Conservation (phyloP, 2,888 invertebrate genomes). For the Hartigia nigra region DNA sequence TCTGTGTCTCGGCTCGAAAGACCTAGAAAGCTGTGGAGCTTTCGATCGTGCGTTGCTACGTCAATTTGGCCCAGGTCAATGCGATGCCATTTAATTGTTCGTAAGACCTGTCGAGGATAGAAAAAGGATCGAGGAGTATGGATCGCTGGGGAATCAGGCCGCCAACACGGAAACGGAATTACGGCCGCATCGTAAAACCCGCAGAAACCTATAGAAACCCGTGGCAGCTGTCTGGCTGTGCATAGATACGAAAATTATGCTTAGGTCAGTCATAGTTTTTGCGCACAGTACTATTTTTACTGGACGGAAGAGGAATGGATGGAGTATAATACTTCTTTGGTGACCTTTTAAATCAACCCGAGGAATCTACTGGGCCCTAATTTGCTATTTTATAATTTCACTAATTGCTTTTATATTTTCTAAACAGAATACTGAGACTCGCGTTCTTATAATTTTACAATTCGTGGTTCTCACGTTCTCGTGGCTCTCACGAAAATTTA, state of each 20-base stretch:
- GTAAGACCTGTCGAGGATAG: neutral
- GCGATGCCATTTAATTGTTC: neutral
- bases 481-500: neutral
- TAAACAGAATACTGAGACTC: neutral
- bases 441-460: neutral
- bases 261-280: neutral
- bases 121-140: neutral
- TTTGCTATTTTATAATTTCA: neutral
- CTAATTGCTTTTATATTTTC: neutral
- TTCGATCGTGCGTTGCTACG: neutral
- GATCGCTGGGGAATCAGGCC: neutral
- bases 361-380: neutral
- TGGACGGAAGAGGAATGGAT: neutral
- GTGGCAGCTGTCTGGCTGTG: neutral
- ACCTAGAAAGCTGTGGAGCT: slow-evolving; percentile 6
- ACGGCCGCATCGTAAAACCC: neutral
- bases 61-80: neutral
- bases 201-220: neutral
- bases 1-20: slow-evolving; percentile 24
- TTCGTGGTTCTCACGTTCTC: neutral
- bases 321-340: neutral
- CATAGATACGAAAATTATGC: neutral
- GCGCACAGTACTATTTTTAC: neutral
- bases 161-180: neutral
- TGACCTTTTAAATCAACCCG: neutral